Percentiles rank a stretch among this genome's conserved stretches.
phyloP scores from a whole-genome alignment of 2,888 invertebrate genomes.

The Andrena camellia region DNA sequence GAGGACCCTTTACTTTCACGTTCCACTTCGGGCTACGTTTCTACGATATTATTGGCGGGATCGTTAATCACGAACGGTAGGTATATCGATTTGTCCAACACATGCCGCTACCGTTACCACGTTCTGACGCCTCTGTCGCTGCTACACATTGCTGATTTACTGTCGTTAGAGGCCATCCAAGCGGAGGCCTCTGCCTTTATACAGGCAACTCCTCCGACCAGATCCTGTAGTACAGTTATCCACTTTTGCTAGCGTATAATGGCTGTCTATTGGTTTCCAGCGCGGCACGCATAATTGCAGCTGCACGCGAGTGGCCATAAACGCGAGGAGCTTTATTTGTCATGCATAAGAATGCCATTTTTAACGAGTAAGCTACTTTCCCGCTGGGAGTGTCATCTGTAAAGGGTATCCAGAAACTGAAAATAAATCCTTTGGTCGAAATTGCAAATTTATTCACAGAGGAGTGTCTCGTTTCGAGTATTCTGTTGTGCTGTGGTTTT shows the following conservation, averaged over 20 bases:
- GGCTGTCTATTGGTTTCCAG: conserved; percentile 23
- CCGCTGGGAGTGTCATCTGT: background rate
- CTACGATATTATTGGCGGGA: conserved; percentile 6
- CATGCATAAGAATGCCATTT: background rate
- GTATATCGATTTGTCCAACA: conserved; percentile 58
- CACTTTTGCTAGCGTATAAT: conserved; percentile 58
- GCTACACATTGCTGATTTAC: conserved; percentile 66
- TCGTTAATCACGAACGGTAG: conserved; percentile 51
- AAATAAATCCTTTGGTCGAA: background rate
- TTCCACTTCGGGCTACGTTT: conserved; percentile 48
- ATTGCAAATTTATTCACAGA: background rate
- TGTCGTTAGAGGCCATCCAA: conserved; percentile 52
- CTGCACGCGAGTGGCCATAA: conserved; percentile 2
- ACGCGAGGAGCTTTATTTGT: conserved; percentile 4
- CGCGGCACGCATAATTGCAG: conserved; percentile 6
- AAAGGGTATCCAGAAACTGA: background rate
- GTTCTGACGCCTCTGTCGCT: conserved; percentile 60
- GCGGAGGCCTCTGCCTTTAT: conserved; percentile 11
- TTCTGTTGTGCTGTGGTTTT: too few species aligned
- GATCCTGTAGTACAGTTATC: conserved; percentile 58
- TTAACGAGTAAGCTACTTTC: background rate
- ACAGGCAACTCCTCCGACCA: background rate
- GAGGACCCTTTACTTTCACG: conserved; percentile 57
- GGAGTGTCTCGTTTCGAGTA: background rate
- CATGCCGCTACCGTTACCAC: conserved; percentile 68